phyloP scores from a whole-genome alignment of 2,113 vertebrate genomes.

The Toxotes chatareus region DNA sequence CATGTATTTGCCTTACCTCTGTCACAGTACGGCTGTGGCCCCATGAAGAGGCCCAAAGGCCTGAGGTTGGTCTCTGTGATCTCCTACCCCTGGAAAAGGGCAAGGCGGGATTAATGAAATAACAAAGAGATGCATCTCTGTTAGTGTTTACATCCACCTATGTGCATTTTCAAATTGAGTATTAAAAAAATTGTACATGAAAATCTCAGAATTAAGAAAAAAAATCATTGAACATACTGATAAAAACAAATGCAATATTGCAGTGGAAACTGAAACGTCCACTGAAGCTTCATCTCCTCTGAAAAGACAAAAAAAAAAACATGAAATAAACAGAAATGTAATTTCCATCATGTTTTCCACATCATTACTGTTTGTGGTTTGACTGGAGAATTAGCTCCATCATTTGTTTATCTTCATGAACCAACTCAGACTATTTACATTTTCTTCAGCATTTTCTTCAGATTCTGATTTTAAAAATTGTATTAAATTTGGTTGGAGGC shows the following conservation, averaged over 20 bases:
- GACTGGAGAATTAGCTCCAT: too few species aligned
- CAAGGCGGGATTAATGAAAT: not conserved
- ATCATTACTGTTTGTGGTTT: not conserved
- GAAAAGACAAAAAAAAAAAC: too few species aligned
- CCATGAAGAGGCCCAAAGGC: not conserved
- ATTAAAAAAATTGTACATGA: not conserved
- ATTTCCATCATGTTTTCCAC: not conserved
- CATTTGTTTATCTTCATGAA: not conserved
- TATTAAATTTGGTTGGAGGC: not conserved
- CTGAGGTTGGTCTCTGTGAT: conserved; percentile 14
- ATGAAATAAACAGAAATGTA: too few species aligned
- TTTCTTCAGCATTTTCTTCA: not conserved
- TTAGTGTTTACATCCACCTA: not conserved
- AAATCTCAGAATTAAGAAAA: not conserved
- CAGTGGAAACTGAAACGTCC: too few species aligned
- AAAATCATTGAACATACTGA: too few species aligned
- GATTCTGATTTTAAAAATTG: not conserved
- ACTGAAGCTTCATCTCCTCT: too few species aligned
- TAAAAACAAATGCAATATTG: too few species aligned
- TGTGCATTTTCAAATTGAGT: not conserved
- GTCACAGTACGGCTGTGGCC: not conserved
- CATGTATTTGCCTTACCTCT: not conserved
- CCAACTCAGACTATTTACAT: not conserved
- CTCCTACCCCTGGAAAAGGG: not conserved
- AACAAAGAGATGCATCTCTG: not conserved